A percentile compares a stretch with the other conserved stretches of the same genome.
These are phyloP conservation scores for Brassicogethes aeneus DNA, from an alignment of 2,888 invertebrate species.

Conservation along the genomic window DNA sequence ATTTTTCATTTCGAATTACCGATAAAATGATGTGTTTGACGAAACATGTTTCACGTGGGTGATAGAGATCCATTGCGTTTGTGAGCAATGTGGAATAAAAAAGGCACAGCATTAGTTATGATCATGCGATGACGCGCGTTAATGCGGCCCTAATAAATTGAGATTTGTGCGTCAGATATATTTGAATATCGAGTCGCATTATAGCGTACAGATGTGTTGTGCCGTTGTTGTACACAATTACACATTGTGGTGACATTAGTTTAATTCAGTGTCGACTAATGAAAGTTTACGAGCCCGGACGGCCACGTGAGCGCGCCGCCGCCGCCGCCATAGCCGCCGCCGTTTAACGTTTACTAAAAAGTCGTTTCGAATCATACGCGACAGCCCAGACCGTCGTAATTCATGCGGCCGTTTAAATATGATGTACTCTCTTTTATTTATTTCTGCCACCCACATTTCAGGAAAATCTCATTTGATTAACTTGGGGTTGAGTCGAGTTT, in stretches of 20 bases:
- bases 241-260: slow-evolving; percentile 42
- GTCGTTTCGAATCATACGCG: slow-evolving; percentile 17
- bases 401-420: slow-evolving; percentile 2
- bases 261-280: slow-evolving; percentile 41
- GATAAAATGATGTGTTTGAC: not conserved
- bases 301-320: slow-evolving; percentile 27
- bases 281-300: slow-evolving; percentile 39
- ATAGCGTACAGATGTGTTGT: slow-evolving; percentile 27
- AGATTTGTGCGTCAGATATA: slow-evolving; percentile 40
- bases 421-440: slow-evolving; percentile 8
- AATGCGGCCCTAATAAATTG: slow-evolving; percentile 39
- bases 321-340: slow-evolving; percentile 6
- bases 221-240: slow-evolving; percentile 37
- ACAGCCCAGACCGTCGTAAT: not conserved
- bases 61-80: slow-evolving; percentile 1
- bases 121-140: slow-evolving; percentile 36
- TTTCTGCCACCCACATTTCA: slow-evolving; percentile 9
- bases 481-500: no score
- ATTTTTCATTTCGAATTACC: not conserved
- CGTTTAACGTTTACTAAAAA: slow-evolving; percentile 25
- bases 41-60: not conserved
- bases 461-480: no score
- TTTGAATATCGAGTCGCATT: slow-evolving; percentile 38
- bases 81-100: slow-evolving; percentile 5
- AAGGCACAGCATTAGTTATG: slow-evolving; percentile 32